A percentile compares a stretch with the other conserved stretches of the same genome.
phyloP scores from a whole-genome alignment of 2,113 vertebrate species.

The Lophura nycthemera region DNA sequence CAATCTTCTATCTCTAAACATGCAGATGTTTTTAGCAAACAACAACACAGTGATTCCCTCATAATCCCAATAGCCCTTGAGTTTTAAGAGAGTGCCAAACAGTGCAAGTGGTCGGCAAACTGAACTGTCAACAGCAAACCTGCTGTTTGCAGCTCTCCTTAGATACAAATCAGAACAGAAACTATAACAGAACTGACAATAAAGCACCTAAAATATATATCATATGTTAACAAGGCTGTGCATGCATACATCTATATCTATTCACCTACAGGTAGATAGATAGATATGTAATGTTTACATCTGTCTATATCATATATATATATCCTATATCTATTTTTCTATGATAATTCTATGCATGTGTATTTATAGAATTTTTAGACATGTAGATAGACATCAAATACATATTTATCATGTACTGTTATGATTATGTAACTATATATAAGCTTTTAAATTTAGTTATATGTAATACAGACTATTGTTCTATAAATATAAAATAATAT shows the following conservation, averaged over 20 bases:
- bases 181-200: neutral
- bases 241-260: neutral
- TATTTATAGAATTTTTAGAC: too few species aligned
- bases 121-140: neutral
- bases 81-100: neutral
- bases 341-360: neutral
- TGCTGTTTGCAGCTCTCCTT: neutral
- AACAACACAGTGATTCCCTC: neutral
- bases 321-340: neutral
- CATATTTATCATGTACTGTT: neutral
- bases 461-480: neutral
- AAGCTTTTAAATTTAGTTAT: neutral
- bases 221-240: neutral
- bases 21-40: constrained; percentile 30
- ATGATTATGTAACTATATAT: too few species aligned
- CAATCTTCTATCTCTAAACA: neutral
- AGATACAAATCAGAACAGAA: neutral
- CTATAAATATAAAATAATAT: neutral
- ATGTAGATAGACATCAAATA: too few species aligned
- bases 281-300: neutral
- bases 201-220: neutral
- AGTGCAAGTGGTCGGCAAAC: neutral
- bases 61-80: neutral
- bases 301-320: neutral
- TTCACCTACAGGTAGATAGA: neutral